These are phyloP conservation scores for Periophthalmus magnuspinnatus DNA, from an alignment of 2,797 vertebrate genomes.

Conservation along the genomic window DNA sequence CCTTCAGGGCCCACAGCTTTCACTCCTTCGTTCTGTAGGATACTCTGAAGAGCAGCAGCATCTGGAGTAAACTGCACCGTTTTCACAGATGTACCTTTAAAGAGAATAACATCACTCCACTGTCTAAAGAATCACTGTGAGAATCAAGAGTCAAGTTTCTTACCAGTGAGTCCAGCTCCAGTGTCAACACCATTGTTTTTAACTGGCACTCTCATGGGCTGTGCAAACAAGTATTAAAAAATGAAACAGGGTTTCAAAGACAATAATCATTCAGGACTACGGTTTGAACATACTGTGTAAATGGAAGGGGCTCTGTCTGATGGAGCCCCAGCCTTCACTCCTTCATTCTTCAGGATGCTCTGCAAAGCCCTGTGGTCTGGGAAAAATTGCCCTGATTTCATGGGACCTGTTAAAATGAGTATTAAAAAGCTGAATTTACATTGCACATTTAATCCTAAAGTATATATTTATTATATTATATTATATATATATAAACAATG, in stretches of 20 bases:
- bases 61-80: slow-evolving; percentile 65
- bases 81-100: slow-evolving; percentile 41
- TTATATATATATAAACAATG: too few relatives aligned
- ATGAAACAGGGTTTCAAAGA: slow-evolving; percentile 17
- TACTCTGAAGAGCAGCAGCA: slow-evolving; percentile 57
- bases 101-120: neutral
- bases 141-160: neutral
- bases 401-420: slow-evolving; percentile 25
- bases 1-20: slow-evolving; percentile 32
- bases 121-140: neutral
- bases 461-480: neutral
- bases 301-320: too few relatives aligned
- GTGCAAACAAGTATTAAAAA: neutral
- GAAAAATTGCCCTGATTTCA: slow-evolving; percentile 54
- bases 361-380: slow-evolving; percentile 60
- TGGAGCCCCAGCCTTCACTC: slow-evolving; percentile 52
- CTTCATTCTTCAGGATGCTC: slow-evolving; percentile 72
- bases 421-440: slow-evolving; percentile 1
- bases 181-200: neutral
- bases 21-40: slow-evolving; percentile 67
- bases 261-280: neutral
- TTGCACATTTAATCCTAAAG: neutral
- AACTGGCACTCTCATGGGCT: slow-evolving; percentile 3
- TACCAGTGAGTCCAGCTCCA: neutral
- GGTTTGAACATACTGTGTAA: slow-evolving; percentile 54